Evolutionary conservation across 2,113 vertebrate genomes (phyloP).

Genomic region (Lathamus discolor): DNA sequence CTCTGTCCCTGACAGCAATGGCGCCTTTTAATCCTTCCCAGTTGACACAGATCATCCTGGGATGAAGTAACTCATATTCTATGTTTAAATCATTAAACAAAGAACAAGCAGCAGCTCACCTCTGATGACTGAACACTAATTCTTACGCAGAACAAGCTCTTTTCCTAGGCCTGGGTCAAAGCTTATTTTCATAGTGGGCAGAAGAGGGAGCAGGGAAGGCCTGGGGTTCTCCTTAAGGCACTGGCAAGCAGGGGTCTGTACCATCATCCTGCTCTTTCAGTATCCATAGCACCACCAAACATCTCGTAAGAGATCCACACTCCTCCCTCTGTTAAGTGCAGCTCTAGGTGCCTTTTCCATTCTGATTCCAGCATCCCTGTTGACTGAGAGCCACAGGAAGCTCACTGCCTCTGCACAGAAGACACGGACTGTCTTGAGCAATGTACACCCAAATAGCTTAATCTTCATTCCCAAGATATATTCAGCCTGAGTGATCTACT

Average conservation of each 20-base stretch:
- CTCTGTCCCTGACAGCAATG: background rate
- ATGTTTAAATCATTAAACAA: background rate
- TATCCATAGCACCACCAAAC: background rate
- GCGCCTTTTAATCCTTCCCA: background rate
- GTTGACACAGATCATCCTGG: background rate
- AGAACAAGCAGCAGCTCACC: background rate
- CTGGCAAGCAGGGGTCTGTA: background rate
- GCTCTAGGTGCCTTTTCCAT: background rate
- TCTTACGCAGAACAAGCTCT: background rate
- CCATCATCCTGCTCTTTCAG: background rate
- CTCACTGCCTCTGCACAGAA: background rate
- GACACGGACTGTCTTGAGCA: rapidly evolving
- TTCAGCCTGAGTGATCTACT: background rate
- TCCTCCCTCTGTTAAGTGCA: background rate
- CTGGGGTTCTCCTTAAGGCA: background rate
- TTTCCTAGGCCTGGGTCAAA: background rate
- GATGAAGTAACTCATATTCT: background rate
- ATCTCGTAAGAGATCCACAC: background rate
- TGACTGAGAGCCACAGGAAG: background rate
- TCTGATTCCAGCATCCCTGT: background rate
- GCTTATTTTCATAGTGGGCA: background rate
- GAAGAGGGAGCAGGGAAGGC: background rate
- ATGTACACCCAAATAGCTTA: background rate
- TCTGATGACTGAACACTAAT: background rate
- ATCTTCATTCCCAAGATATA: background rate